Evolutionary conservation across 1,140 invertebrate genomes (phyloP).

Genomic region (Philopotamus ludificatus): DNA sequence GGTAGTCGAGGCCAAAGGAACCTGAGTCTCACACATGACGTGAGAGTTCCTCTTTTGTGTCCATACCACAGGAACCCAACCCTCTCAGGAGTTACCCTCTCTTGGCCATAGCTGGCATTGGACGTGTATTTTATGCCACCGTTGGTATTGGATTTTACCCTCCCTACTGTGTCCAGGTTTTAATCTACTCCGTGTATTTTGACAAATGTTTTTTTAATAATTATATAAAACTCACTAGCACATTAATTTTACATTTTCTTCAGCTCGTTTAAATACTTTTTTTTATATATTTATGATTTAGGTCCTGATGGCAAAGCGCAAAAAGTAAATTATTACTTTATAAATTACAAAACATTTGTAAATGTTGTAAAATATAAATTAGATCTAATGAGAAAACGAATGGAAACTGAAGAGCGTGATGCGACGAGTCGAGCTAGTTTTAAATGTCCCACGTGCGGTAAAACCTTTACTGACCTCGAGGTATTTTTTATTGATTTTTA

Average conservation of each 20-base stretch:
- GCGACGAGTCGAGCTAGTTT: conserved; percentile 94
- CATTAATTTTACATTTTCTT: not conserved
- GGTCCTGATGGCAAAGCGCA: conserved; percentile 91
- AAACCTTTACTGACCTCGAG: conserved; percentile 88
- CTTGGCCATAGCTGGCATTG: too few relatives aligned
- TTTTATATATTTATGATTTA: too few relatives aligned
- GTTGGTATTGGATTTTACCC: too few relatives aligned
- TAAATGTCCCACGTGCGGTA: conserved; percentile 86
- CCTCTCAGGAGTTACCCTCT: too few relatives aligned
- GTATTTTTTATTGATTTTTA: conserved; percentile 45
- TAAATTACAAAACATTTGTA: conserved; percentile 96
- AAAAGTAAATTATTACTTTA: conserved; percentile 97
- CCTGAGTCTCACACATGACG: too few relatives aligned
- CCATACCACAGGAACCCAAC: too few relatives aligned
- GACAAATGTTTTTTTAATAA: not conserved
- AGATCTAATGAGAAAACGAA: conserved; percentile 90
- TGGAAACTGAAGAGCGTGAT: conserved; percentile 93
- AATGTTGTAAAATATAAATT: conserved; percentile 98
- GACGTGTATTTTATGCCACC: too few relatives aligned
- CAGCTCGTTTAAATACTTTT: not conserved
- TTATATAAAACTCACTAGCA: not conserved
- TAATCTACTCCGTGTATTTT: not conserved
- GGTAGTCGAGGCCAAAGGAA: too few relatives aligned
- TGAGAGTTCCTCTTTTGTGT: too few relatives aligned
- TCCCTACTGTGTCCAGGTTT: too few relatives aligned